A percentile compares a stretch with the other conserved stretches of the same genome.
Conservation (phyloP, 2,113 vertebrate genomes). For the Pterocles orientalis region DNA sequence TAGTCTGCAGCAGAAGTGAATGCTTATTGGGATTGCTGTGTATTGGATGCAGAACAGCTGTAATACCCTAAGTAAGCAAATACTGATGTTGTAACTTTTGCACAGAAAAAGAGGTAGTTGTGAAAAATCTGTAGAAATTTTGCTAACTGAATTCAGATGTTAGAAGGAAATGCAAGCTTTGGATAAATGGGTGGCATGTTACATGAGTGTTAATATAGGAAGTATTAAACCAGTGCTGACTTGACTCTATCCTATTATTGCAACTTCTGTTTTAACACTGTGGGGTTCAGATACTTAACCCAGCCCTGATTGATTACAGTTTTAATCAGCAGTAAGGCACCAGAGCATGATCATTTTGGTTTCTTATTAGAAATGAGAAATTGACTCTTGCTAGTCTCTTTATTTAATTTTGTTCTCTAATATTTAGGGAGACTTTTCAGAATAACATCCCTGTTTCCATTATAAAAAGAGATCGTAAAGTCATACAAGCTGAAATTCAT, state of each 20-base stretch:
- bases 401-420: not conserved
- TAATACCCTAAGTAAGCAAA: not conserved
- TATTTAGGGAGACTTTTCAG: not conserved
- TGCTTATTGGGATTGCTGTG: not conserved
- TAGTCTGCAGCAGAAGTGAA: not conserved
- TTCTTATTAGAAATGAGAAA: not conserved
- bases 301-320: not conserved
- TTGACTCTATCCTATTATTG: not conserved
- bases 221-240: not conserved
- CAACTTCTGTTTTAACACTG: not conserved
- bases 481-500: not conserved
- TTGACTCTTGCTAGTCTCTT: not conserved
- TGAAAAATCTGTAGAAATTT: not conserved
- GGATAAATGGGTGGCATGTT: not conserved
- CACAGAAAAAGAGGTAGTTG: not conserved
- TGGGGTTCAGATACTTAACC: not conserved
- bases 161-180: not conserved
- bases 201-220: not conserved
- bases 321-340: not conserved
- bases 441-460: not conserved
- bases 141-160: not conserved
- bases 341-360: not conserved
- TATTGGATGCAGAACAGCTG: not conserved
- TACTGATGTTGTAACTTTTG: not conserved
- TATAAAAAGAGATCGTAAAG: not conserved